These are phyloP conservation scores for Diadegma fenestrale DNA, from an alignment of 2,888 invertebrate genomes.

Conservation along the genomic window DNA sequence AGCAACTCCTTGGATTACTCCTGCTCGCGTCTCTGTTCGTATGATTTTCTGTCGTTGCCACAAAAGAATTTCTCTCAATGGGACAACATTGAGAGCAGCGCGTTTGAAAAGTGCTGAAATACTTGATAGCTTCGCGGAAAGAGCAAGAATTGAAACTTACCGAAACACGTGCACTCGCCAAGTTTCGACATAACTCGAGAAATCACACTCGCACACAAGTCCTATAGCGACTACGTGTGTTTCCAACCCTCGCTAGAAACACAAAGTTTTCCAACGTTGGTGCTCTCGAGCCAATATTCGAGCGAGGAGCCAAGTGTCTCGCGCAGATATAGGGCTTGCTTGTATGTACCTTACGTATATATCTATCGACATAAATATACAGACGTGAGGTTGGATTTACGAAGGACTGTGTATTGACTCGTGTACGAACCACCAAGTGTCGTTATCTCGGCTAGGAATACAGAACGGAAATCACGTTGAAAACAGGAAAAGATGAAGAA, in stretches of 20 bases:
- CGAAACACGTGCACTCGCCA: conserved; percentile 39
- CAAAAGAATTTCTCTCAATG: background rate
- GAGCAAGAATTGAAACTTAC: conserved; percentile 44
- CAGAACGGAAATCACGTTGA: conserved; percentile 15
- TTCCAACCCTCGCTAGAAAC: conserved; percentile 29
- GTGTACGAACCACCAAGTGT: conserved; percentile 3
- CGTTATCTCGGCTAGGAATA: conserved; percentile 16
- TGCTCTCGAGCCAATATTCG: conserved; percentile 41
- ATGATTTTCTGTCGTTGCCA: background rate
- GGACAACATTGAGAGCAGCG: background rate
- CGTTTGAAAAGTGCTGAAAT: conserved; percentile 29
- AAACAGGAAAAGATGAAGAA: conserved; percentile 3
- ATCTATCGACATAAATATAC: background rate
- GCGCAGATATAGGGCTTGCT: conserved; percentile 2
- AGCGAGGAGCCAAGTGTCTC: conserved; percentile 38
- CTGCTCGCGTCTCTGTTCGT: background rate
- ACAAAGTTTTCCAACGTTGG: conserved; percentile 41
- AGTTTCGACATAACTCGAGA: conserved; percentile 45
- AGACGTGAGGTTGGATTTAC: background rate
- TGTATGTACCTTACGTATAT: conserved; percentile 2
- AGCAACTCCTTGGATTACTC: background rate
- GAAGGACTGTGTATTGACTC: conserved; percentile 8
- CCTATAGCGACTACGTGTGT: conserved; percentile 23
- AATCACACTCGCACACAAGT: conserved; percentile 45
- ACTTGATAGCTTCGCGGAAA: conserved; percentile 13